Evolutionary conservation across 2,113 vertebrate species (phyloP).

Genomic region (Aegotheles bennettii): DNA sequence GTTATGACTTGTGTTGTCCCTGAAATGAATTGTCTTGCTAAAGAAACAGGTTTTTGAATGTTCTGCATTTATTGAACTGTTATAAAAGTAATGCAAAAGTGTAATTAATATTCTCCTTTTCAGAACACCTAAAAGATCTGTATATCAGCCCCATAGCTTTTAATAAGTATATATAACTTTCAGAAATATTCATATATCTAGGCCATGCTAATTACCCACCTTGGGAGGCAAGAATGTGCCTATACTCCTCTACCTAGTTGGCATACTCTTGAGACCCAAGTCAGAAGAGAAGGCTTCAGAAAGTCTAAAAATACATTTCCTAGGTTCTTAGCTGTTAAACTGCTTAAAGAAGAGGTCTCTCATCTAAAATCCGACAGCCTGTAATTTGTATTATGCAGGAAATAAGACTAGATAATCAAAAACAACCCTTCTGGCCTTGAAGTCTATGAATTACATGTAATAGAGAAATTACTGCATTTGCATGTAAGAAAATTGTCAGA

Average conservation of each 20-base stretch:
- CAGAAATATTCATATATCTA: conserved; percentile 37
- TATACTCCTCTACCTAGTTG: not conserved
- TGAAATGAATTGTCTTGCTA: not conserved
- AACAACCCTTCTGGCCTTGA: not conserved
- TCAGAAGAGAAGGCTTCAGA: conserved; percentile 18
- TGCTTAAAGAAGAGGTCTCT: not conserved
- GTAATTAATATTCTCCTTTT: conserved; percentile 22
- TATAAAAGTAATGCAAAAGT: not conserved
- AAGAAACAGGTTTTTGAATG: not conserved
- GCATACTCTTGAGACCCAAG: conserved; percentile 29
- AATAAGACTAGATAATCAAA: conserved; percentile 15
- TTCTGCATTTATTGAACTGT: not conserved
- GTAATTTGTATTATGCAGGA: conserved; percentile 10
- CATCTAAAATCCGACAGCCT: not conserved
- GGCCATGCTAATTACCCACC: conserved; percentile 49
- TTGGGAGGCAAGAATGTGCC: not conserved
- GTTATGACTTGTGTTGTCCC: not conserved
- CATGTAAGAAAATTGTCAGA: not conserved
- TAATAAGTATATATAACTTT: conserved; percentile 6
- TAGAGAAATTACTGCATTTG: not conserved
- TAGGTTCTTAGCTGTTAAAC: conserved; percentile 12
- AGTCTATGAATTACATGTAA: not conserved
- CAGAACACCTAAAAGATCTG: not conserved
- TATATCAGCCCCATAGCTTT: not conserved
- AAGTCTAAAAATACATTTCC: conserved; percentile 54